These are phyloP conservation scores for Caiman crocodilus DNA, from an alignment of 2,797 vertebrate species.

Conservation along the genomic window DNA sequence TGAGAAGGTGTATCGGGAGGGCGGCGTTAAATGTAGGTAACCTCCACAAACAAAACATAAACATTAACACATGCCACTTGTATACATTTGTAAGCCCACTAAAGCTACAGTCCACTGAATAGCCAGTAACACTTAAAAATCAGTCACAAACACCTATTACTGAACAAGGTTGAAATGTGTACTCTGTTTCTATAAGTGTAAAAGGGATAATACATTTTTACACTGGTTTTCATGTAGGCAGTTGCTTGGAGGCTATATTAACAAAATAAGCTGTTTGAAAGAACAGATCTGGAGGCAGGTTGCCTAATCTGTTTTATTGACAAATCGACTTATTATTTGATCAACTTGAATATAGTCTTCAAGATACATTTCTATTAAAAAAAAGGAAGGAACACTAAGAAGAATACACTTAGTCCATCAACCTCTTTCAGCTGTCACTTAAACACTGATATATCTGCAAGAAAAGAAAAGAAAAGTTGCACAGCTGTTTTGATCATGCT, in stretches of 20 bases:
- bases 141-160: not conserved
- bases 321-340: slow-evolving; percentile 83
- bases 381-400: slow-evolving; percentile 73
- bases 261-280: slow-evolving; percentile 73
- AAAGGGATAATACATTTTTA: not conserved
- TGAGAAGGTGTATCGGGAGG: not conserved
- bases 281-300: slow-evolving; percentile 74
- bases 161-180: not conserved
- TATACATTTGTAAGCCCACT: not conserved
- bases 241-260: slow-evolving; percentile 63
- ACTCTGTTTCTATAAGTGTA: slow-evolving; percentile 29
- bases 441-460: slow-evolving; percentile 68
- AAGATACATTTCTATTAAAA: slow-evolving; percentile 72
- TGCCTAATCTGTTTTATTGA: slow-evolving; percentile 78
- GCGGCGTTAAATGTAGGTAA: not conserved
- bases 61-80: accelerated
- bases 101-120: not conserved
- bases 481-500: slow-evolving; percentile 79
- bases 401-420: slow-evolving; percentile 82
- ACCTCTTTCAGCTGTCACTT: slow-evolving; percentile 83
- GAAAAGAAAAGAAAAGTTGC: slow-evolving; percentile 77
- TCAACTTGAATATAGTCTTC: slow-evolving; percentile 81
- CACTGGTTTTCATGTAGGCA: slow-evolving; percentile 54
- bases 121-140: not conserved
- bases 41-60: not conserved